A percentile compares a stretch with the other conserved stretches of the same genome.
Conservation (phyloP, 1,140 invertebrate genomes). For the Aphaenogaster rudis region DNA sequence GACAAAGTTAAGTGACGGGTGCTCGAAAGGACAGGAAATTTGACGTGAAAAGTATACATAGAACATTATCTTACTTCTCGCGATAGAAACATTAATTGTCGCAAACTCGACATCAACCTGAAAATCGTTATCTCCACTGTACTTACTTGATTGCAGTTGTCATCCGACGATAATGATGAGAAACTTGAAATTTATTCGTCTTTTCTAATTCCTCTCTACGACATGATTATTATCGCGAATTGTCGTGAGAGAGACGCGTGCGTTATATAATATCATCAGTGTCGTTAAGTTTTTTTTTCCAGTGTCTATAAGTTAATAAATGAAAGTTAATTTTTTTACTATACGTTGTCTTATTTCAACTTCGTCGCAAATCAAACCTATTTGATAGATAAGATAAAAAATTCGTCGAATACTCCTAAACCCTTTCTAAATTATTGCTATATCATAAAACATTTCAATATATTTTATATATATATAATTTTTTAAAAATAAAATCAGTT, state of each 20-base stretch:
- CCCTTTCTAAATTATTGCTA: background rate
- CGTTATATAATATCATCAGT: conserved; percentile 49
- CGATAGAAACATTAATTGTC: background rate
- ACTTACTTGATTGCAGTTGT: background rate
- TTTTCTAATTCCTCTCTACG: conserved; percentile 24
- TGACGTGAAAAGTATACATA: background rate
- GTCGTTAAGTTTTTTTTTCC: conserved; percentile 82
- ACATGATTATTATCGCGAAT: conserved; percentile 43
- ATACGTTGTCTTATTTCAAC: conserved; percentile 21
- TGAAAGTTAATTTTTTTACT: conserved; percentile 83
- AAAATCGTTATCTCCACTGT: conserved; percentile 10
- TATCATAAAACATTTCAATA: background rate
- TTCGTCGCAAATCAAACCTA: background rate
- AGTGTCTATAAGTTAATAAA: conserved; percentile 82
- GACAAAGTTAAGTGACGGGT: background rate
- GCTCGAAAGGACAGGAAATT: background rate
- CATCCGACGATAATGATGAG: background rate
- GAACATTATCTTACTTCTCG: background rate
- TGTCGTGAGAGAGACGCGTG: conserved; percentile 64
- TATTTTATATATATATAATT: conserved; percentile 16
- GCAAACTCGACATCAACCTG: background rate
- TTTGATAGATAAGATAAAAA: background rate
- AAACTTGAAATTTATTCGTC: conserved; percentile 8
- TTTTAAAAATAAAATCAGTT: background rate
- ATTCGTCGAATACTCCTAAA: background rate